Evolutionary conservation across 2,113 vertebrate genomes (phyloP).

Genomic region (Montifringilla adamsi): DNA sequence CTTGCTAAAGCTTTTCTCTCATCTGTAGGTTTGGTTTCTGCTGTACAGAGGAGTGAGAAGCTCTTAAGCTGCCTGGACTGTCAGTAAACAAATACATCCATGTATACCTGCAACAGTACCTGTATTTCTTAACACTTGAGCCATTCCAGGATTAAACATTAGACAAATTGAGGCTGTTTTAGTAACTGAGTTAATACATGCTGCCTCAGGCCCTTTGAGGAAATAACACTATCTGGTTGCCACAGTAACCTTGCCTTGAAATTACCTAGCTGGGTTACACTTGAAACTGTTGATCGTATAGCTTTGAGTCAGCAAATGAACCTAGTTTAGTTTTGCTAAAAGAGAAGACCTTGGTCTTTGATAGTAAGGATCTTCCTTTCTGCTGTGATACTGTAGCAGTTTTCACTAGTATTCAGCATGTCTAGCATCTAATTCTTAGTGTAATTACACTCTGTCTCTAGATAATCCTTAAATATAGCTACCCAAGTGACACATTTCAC

Average conservation of each 20-base stretch:
- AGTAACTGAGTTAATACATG: background rate
- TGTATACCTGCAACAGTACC: background rate
- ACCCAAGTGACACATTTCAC: background rate
- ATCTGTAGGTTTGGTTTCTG: background rate
- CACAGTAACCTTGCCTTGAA: conserved; percentile 11
- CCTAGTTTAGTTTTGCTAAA: background rate
- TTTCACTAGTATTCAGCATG: background rate
- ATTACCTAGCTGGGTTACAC: background rate
- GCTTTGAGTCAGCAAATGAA: accelerated
- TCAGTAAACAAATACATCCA: background rate
- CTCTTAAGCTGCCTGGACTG: background rate
- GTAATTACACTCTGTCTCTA: background rate
- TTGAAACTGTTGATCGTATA: background rate
- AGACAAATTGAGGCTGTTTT: background rate
- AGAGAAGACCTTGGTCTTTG: background rate
- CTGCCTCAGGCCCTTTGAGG: background rate
- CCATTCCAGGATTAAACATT: conserved; percentile 27
- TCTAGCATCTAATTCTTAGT: conserved; percentile 14
- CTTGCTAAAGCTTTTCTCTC: background rate
- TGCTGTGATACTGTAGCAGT: background rate
- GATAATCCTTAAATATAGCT: conserved; percentile 9
- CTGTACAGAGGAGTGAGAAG: background rate
- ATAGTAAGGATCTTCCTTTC: background rate
- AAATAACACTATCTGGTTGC: background rate
- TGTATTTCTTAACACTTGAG: background rate